Evolutionary conservation across 2,888 invertebrate genomes (phyloP).

Genomic region (Capitulum mitella): DNA sequence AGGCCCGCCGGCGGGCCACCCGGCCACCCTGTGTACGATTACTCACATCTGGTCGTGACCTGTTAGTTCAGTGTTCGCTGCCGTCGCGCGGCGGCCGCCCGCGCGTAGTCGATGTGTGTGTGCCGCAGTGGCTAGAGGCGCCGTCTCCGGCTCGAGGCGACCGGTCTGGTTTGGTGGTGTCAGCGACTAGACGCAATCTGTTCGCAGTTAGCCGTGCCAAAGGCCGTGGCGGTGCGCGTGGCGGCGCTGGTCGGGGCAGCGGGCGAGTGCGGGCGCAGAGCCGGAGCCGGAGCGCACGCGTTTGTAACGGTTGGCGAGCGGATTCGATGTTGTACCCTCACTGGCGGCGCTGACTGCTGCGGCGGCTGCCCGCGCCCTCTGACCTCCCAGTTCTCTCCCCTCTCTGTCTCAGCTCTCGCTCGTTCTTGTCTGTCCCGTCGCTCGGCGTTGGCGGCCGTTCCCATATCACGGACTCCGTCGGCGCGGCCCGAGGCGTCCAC

Average conservation of each 20-base stretch:
- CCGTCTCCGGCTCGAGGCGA: background rate
- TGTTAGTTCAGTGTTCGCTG: background rate
- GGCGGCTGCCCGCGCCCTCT: background rate
- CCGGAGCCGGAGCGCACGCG: background rate
- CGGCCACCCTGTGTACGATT: background rate
- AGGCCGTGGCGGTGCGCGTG: background rate
- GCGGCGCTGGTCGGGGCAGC: background rate
- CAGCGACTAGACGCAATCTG: background rate
- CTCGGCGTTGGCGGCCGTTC: background rate
- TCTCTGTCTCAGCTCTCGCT: background rate
- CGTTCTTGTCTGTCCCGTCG: background rate
- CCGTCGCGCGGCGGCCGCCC: no score
- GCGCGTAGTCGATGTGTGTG: background rate
- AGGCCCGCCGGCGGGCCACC: background rate
- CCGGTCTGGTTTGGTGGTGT: background rate
- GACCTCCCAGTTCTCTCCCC: background rate
- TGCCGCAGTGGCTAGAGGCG: background rate
- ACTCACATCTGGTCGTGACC: background rate
- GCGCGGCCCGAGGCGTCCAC: background rate
- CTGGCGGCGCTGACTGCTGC: background rate
- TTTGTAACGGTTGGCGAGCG: background rate
- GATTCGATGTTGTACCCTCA: background rate
- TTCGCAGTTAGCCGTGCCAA: constrained; percentile 9
- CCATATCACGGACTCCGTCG: background rate
- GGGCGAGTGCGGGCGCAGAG: background rate